Evolutionary conservation across 2,888 invertebrate species (phyloP).

Genomic region (Limenitis camilla): DNA sequence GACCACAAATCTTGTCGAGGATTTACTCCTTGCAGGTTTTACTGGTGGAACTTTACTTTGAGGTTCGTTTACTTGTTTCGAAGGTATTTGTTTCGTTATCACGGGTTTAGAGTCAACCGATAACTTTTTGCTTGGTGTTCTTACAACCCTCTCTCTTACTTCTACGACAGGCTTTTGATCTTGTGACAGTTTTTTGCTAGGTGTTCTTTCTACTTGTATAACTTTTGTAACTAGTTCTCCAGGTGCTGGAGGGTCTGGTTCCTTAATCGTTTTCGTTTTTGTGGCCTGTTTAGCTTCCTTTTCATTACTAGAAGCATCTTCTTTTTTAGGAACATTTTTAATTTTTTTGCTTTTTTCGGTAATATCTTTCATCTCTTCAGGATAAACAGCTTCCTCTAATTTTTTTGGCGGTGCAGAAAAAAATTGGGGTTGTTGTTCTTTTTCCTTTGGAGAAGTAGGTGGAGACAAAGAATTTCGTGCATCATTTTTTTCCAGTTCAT

Average conservation of each 20-base stretch:
- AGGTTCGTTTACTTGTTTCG: constrained; percentile 42
- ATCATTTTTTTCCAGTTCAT: constrained; percentile 41
- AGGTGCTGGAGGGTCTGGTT: constrained; percentile 39
- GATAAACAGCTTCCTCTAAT: constrained; percentile 49
- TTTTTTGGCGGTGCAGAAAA: constrained; percentile 55
- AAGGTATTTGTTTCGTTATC: constrained; percentile 37
- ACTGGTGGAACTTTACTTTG: constrained; percentile 56
- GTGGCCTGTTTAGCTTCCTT: constrained; percentile 39
- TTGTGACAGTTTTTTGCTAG: constrained; percentile 52
- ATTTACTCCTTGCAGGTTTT: constrained; percentile 69
- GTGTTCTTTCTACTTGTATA: constrained; percentile 62
- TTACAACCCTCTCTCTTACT: constrained; percentile 59
- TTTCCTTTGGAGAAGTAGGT: constrained; percentile 52
- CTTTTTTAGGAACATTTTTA: constrained; percentile 45
- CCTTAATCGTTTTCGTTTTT: no score
- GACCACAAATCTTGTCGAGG: constrained; percentile 68
- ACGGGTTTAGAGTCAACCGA: constrained; percentile 46
- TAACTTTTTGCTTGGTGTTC: constrained; percentile 62
- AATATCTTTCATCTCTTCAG: constrained; percentile 43
- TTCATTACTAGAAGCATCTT: constrained; percentile 40
- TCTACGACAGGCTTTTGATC: constrained; percentile 60
- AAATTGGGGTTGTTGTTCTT: constrained; percentile 44
- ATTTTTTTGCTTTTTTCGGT: constrained; percentile 35
- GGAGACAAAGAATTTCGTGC: constrained; percentile 41
- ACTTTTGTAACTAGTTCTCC: constrained; percentile 65